These are phyloP conservation scores for Gadus macrocephalus DNA, from an alignment of 2,113 vertebrate genomes.

Conservation along the genomic window DNA sequence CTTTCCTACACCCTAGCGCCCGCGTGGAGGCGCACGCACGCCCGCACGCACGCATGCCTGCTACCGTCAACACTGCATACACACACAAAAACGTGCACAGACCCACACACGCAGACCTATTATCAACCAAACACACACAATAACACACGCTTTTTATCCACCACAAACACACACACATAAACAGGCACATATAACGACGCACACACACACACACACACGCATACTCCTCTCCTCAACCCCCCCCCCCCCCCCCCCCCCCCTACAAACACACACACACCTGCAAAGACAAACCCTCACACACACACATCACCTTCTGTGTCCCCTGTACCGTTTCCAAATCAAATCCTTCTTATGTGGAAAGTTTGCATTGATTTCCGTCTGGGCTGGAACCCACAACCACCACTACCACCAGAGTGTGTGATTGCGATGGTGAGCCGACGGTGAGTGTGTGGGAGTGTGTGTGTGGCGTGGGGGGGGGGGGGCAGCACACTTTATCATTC, in stretches of 20 bases:
- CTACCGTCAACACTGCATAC: not conserved
- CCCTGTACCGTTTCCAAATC: not conserved
- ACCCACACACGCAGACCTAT: not conserved
- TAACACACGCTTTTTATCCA: too few species aligned
- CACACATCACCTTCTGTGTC: not conserved
- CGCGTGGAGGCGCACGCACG: too few species aligned
- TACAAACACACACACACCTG: not conserved
- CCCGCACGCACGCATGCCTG: not conserved
- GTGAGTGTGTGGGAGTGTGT: constrained; percentile 21
- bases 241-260: too few species aligned
- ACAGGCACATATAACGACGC: not conserved
- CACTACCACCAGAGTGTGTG: not conserved
- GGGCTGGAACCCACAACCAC: constrained; percentile 33
- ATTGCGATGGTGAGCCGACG: constrained; percentile 27
- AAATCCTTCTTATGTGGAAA: constrained; percentile 50
- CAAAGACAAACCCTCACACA: not conserved
- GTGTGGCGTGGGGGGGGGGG: not conserved
- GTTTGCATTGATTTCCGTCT: constrained; percentile 58
- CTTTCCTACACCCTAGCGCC: too few species aligned
- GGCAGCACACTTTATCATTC: constrained; percentile 28
- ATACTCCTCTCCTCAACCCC: too few species aligned
- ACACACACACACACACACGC: constrained; percentile 1
- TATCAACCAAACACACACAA: not conserved
- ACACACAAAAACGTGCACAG: not conserved
- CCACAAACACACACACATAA: too few species aligned